Evolutionary conservation across 2,113 vertebrate genomes (phyloP).

Genomic region (Amphiprion percula): DNA sequence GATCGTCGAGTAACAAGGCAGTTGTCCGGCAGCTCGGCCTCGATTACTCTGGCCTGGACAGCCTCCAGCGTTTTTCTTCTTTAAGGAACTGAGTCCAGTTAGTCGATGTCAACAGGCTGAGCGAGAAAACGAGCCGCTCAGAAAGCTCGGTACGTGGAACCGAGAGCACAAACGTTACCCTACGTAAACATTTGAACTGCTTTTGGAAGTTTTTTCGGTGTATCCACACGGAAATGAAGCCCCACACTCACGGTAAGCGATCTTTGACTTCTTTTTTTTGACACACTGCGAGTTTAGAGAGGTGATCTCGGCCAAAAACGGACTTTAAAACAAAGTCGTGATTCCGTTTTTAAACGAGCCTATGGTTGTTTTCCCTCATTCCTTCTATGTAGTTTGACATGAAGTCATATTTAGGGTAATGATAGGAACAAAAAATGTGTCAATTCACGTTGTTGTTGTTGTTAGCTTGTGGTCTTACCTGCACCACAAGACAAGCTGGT

Average conservation of each 20-base stretch:
- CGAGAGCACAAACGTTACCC: not conserved
- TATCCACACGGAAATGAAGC: slow-evolving; percentile 32
- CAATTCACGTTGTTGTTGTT: not conserved
- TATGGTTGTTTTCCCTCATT: not conserved
- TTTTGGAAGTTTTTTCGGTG: not conserved
- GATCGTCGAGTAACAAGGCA: not conserved
- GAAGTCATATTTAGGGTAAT: not conserved
- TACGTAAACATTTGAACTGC: not conserved
- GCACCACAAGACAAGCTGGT: slow-evolving; percentile 44
- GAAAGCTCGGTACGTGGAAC: slow-evolving; percentile 51
- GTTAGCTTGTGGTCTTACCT: slow-evolving; percentile 3
- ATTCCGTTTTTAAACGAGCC: not conserved
- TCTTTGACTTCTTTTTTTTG: not conserved
- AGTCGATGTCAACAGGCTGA: slow-evolving; percentile 77
- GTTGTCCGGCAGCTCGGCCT: slow-evolving; percentile 20
- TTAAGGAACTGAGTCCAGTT: slow-evolving; percentile 74
- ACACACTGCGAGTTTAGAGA: slow-evolving; percentile 1
- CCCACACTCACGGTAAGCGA: slow-evolving; percentile 55
- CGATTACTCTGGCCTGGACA: slow-evolving; percentile 68
- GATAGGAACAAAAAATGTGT: not conserved
- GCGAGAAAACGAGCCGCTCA: slow-evolving; percentile 8
- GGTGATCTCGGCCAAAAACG: not conserved
- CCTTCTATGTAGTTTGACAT: not conserved
- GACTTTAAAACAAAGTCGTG: slow-evolving; percentile 20
- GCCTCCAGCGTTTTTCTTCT: slow-evolving; percentile 51